Evolutionary conservation across 2,888 invertebrate species (phyloP).

Genomic region (Incurvaria masculella): DNA sequence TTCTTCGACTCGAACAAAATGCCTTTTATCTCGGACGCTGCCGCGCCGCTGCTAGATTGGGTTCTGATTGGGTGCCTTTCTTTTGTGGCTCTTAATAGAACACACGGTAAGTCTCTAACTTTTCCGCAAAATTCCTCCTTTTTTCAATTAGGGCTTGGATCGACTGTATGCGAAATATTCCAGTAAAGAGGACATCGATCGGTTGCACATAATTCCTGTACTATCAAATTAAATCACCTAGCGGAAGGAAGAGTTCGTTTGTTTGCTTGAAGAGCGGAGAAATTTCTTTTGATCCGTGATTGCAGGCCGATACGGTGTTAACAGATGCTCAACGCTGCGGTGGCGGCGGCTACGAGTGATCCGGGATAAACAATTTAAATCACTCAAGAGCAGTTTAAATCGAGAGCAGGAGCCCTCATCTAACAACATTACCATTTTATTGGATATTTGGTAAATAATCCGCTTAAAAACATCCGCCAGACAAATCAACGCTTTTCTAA

Average conservation of each 20-base stretch:
- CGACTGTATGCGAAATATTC: background rate
- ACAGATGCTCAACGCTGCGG: too few relatives aligned
- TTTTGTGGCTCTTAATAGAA: background rate
- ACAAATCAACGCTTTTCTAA: too few relatives aligned
- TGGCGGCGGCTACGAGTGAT: too few relatives aligned
- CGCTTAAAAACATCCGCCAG: too few relatives aligned
- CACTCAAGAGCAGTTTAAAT: too few relatives aligned
- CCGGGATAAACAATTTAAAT: too few relatives aligned
- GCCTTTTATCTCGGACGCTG: background rate
- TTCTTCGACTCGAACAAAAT: background rate
- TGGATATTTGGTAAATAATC: too few relatives aligned
- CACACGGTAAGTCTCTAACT: background rate
- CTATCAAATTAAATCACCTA: background rate
- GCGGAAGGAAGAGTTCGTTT: background rate
- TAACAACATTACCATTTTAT: too few relatives aligned
- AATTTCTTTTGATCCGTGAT: too few relatives aligned
- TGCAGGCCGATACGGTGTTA: too few relatives aligned
- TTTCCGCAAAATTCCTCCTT: background rate
- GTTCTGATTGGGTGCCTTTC: background rate
- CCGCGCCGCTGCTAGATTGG: background rate
- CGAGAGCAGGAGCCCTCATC: too few relatives aligned
- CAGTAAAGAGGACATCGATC: background rate
- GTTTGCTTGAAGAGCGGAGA: background rate
- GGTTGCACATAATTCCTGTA: background rate
- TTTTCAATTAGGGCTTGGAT: background rate